Conservation (phyloP, 2,888 invertebrate genomes). For the Drosophila ezoana region DNA sequence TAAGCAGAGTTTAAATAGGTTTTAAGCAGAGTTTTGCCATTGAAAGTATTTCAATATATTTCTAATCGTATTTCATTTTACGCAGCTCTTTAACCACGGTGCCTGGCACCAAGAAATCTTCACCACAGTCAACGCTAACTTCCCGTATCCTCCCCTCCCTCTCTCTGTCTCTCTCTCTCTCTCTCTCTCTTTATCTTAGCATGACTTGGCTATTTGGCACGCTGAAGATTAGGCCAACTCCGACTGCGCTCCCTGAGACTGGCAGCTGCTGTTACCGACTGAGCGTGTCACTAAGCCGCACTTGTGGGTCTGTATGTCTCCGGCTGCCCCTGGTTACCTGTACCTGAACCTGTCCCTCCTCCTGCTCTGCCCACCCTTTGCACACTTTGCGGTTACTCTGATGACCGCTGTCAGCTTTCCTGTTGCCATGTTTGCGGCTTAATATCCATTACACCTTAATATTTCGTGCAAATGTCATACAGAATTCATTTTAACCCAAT, state of each 20-base stretch:
- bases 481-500: conserved; percentile 73
- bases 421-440: conserved; percentile 58
- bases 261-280: conserved; percentile 28
- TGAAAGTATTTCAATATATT: background rate
- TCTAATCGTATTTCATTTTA: conserved; percentile 1
- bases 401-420: conserved; percentile 64
- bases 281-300: conserved; percentile 73
- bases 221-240: conserved; percentile 61
- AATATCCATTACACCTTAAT: conserved; percentile 72
- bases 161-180: background rate
- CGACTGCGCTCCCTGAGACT: conserved; percentile 7
- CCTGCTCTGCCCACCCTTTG: background rate
- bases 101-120: conserved; percentile 15
- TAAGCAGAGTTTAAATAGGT: conserved; percentile 8
- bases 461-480: conserved; percentile 77
- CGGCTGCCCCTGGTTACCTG: conserved; percentile 1
- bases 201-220: conserved; percentile 68
- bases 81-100: conserved; percentile 23
- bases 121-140: conserved; percentile 14
- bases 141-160: background rate
- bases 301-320: conserved; percentile 64
- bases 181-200: conserved; percentile 1
- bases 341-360: background rate
- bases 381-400: conserved; percentile 38
- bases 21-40: conserved; percentile 1